Percentiles rank a stretch among this genome's conserved stretches.
These are phyloP conservation scores for Sterrhoptilus dennistouni DNA, from an alignment of 2,113 vertebrate species.

Conservation along the genomic window DNA sequence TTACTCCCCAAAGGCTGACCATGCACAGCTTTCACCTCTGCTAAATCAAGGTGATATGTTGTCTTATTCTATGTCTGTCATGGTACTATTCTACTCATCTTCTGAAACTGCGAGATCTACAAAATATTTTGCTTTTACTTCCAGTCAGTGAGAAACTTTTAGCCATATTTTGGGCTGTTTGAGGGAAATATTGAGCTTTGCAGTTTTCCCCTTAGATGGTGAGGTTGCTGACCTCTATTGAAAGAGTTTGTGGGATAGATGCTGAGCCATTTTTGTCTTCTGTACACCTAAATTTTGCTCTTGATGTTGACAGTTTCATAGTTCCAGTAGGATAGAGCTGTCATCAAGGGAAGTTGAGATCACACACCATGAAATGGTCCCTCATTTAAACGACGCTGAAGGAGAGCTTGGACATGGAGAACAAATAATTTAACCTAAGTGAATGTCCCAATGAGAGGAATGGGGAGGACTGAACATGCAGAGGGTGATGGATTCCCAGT, in stretches of 20 bases:
- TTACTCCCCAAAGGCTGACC: background rate
- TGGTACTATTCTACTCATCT: background rate
- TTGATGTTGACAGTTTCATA: conserved; percentile 55
- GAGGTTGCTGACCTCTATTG: conserved; percentile 37
- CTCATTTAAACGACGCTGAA: background rate
- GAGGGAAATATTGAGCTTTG: conserved; percentile 10
- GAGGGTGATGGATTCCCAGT: background rate
- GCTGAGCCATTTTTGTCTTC: conserved; percentile 44
- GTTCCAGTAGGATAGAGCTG: conserved; percentile 47
- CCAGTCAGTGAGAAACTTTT: background rate
- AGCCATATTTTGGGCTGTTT: background rate
- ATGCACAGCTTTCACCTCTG: background rate
- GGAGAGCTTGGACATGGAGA: background rate
- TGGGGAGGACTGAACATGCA: background rate
- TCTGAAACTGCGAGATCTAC: background rate
- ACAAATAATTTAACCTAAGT: background rate
- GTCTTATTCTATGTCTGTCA: background rate
- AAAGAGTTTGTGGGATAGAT: conserved; percentile 22
- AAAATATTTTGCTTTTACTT: conserved; percentile 7
- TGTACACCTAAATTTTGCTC: conserved; percentile 48
- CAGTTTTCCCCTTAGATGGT: background rate
- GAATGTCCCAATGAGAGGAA: background rate
- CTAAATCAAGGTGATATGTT: background rate
- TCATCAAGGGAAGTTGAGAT: conserved; percentile 56
- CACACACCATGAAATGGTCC: conserved; percentile 25